Evolutionary conservation across 2,797 vertebrate species (phyloP).

Genomic region (Cebuella pygmaea): DNA sequence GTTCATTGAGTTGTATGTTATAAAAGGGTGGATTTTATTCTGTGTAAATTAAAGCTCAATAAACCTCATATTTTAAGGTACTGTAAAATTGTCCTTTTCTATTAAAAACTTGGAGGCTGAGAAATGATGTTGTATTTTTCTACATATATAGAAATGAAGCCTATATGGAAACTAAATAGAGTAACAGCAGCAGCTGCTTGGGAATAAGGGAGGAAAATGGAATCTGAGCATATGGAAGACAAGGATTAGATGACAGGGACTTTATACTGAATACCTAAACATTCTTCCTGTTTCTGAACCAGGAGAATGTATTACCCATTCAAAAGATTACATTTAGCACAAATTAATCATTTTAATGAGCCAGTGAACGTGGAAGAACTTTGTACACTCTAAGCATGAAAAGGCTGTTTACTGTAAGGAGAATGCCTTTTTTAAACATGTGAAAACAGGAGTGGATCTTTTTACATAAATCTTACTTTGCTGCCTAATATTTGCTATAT

Average conservation of each 20-base stretch:
- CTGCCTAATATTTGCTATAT: not conserved
- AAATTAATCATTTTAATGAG: not conserved
- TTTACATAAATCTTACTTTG: not conserved
- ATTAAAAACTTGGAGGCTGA: not conserved
- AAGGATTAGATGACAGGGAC: not conserved
- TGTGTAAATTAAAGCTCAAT: not conserved
- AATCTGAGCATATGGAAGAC: not conserved
- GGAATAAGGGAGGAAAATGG: not conserved
- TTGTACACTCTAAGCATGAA: not conserved
- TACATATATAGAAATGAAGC: not conserved
- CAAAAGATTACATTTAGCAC: not conserved
- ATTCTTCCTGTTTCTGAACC: not conserved
- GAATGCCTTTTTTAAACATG: not conserved
- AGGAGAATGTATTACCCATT: not conserved
- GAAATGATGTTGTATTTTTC: not conserved
- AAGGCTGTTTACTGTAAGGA: not conserved
- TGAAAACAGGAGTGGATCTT: not conserved
- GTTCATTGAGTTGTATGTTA: not conserved
- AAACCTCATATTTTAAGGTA: not conserved
- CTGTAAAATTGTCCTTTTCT: not conserved
- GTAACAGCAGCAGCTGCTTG: not conserved
- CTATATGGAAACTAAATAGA: not conserved
- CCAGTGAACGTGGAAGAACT: not conserved
- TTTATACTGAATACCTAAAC: not conserved
- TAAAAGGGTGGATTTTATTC: not conserved